Evolutionary conservation across 1,140 invertebrate species (phyloP).

Genomic region (Brachionus plicatilis): DNA sequence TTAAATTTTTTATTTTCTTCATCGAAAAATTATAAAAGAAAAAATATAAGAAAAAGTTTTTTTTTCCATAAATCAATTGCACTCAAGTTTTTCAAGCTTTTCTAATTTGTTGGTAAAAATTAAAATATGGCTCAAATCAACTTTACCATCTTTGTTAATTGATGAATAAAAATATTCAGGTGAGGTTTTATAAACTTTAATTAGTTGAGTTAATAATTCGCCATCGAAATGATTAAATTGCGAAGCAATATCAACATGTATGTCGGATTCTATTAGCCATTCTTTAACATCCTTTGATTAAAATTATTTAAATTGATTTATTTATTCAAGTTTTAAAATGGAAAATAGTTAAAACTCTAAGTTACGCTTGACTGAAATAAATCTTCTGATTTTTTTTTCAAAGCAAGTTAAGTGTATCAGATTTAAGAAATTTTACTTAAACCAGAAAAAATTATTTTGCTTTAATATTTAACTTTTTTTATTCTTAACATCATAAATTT

Average conservation of each 20-base stretch:
- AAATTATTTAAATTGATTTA: background rate
- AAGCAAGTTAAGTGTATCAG: no score
- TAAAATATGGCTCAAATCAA: background rate
- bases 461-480: no score
- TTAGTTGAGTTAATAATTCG: background rate
- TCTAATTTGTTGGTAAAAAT: constrained; percentile 1
- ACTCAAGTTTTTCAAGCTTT: background rate
- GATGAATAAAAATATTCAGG: background rate
- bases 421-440: no score
- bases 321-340: background rate
- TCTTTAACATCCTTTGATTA: background rate
- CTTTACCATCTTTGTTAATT: background rate
- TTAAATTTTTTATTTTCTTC: background rate
- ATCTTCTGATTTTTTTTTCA: background rate
- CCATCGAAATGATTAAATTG: background rate
- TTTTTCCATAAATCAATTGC: background rate
- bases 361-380: background rate
- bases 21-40: background rate
- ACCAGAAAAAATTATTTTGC: no score
- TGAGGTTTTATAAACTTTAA: background rate
- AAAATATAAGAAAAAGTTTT: background rate
- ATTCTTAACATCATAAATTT: no score
- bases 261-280: background rate
- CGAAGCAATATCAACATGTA: background rate
- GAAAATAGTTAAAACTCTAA: background rate